Percentiles rank a stretch among this genome's conserved stretches.
phyloP scores from a whole-genome alignment of 2,888 invertebrate species.

The Campoletis raptor region DNA sequence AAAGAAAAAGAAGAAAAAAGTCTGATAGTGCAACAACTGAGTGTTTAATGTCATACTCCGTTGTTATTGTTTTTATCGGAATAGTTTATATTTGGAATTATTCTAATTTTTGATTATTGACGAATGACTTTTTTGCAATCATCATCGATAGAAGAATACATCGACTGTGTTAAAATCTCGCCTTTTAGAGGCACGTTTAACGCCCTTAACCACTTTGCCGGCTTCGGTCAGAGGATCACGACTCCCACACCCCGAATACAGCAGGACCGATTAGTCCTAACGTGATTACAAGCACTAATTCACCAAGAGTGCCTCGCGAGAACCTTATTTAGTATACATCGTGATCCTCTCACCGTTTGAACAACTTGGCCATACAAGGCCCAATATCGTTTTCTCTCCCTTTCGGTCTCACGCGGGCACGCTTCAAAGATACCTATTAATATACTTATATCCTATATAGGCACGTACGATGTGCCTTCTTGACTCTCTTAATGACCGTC shows the following conservation, averaged over 20 bases:
- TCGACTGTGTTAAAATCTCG: conserved; percentile 30
- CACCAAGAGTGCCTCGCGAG: conserved; percentile 72
- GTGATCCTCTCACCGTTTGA: conserved; percentile 47
- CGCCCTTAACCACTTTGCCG: conserved; percentile 74
- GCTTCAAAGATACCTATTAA: conserved; percentile 59
- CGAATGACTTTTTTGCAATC: conserved; percentile 18
- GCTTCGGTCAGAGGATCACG: conserved; percentile 60
- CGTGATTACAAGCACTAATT: conserved; percentile 81
- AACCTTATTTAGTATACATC: conserved; percentile 52
- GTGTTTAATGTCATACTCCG: background rate
- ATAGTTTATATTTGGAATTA: background rate
- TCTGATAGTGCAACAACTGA: no score
- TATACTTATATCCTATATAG: conserved; percentile 55
- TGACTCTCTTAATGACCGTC: conserved; percentile 69
- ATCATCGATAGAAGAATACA: conserved; percentile 37
- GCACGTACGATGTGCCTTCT: conserved; percentile 63
- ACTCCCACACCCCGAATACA: conserved; percentile 72
- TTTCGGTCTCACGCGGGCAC: conserved; percentile 55
- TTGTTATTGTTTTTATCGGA: background rate
- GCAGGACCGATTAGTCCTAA: conserved; percentile 80
- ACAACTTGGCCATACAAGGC: conserved; percentile 34
- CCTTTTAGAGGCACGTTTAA: conserved; percentile 60
- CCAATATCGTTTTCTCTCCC: conserved; percentile 54
- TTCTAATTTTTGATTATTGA: background rate
- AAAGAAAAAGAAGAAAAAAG: no score